These are phyloP conservation scores for Boulengeromyrus knoepffleri DNA, from an alignment of 2,113 vertebrate species.

Conservation along the genomic window DNA sequence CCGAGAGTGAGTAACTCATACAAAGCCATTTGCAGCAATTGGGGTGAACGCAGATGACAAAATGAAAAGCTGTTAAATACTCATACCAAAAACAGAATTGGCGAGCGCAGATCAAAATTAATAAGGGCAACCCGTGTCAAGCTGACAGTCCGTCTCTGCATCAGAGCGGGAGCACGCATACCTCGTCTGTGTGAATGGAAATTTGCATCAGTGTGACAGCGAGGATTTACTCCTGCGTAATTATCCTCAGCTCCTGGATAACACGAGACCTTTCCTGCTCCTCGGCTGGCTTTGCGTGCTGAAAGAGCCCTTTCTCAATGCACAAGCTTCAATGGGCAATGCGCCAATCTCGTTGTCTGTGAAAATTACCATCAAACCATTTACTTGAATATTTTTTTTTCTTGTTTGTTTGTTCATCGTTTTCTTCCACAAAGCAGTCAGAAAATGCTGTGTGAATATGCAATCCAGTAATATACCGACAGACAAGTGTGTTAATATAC, in stretches of 20 bases:
- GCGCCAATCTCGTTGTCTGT: neutral
- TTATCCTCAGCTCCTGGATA: neutral
- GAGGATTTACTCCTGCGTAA: neutral
- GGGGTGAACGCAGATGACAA: slow-evolving; percentile 1
- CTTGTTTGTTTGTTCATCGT: neutral
- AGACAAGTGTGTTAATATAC: neutral
- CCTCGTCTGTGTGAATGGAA: slow-evolving; percentile 21
- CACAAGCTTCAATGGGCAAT: neutral
- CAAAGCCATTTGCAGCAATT: neutral
- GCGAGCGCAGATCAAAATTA: slow-evolving; percentile 29
- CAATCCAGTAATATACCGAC: neutral
- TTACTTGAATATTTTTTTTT: neutral
- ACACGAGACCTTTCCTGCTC: neutral
- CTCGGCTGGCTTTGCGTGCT: neutral
- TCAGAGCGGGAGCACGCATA: slow-evolving; percentile 5
- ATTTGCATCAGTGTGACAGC: slow-evolving; percentile 17
- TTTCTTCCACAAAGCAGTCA: neutral
- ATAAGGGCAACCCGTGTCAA: slow-evolving; percentile 21
- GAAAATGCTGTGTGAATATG: neutral
- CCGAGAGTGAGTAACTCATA: neutral
- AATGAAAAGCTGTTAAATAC: slow-evolving; percentile 13
- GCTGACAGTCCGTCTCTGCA: slow-evolving; percentile 4
- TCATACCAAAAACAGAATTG: slow-evolving; percentile 24
- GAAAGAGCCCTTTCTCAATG: neutral
- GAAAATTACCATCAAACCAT: neutral